Evolutionary conservation across 2,888 invertebrate species (phyloP), one percentile per base, ranked within the genome.

Genomic region (Kuschelorhynchus macadamiae): DNA sequence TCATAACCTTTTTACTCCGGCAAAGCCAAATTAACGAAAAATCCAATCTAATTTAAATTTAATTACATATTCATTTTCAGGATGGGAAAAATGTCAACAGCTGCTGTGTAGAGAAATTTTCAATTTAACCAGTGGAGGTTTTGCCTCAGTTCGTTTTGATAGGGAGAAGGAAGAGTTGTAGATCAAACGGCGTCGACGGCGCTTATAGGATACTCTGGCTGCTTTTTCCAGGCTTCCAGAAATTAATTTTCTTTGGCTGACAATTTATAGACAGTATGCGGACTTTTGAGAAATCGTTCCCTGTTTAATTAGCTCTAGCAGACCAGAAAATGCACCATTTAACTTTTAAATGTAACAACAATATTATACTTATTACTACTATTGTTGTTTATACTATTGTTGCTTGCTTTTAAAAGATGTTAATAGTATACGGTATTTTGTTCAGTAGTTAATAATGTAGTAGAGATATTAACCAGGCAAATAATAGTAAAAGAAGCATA

Each of bases 21-120:
- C 57, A 53, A 53, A 68, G 68, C 33, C 57, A 67, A 69, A 65
- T 69, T 69, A 65, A 64, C 63, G 70, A 70, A 67, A 70, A 77
- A 77, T 75, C 69, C 74, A 75, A 75, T 75, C 75, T 74, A 74
- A 72, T 73, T 72, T 74, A 75, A 76, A 78, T 77, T 76, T 75
- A 77, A 79, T 78, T 79, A 78, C 74, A 74, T 77, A 78, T 78
- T 79, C 78, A 77, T 77, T 75, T 72, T 75, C 71, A 74, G 77
- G 74, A 76, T 75, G 75, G 74, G 76, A 77, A 77, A 79, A 78
- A 77, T 78, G 77, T 75, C 79, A 77, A 76, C 79, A 76, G 76
- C 77, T 78, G 79, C 76, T 77, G 72, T 75, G 75, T 63, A 68
- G 74, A 71, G 72, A 76, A 77, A 77, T 72, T 77, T 78, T 74